Conservation (phyloP, 2,888 invertebrate species). For the Tipula vernalis region DNA sequence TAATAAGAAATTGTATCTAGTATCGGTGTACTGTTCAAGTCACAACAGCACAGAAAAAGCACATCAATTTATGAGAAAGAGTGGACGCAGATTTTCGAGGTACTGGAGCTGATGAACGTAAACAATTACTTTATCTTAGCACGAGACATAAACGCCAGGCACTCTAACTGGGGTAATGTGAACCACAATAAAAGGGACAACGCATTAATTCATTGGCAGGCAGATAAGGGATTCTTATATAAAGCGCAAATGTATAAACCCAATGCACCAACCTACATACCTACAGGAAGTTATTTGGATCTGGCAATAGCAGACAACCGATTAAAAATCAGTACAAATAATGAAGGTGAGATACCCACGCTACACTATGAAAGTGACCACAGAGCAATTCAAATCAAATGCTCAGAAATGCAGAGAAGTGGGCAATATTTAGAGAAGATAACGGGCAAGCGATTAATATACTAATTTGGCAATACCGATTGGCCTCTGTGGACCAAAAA, state of each 20-base stretch:
- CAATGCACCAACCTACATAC: neutral
- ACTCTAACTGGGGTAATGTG: neutral
- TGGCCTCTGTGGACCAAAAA: neutral
- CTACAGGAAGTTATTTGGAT: neutral
- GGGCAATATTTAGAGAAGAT: neutral
- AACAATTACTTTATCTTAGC: neutral
- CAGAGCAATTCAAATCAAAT: neutral
- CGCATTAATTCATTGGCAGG: neutral
- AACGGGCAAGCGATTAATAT: neutral
- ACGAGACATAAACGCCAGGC: neutral
- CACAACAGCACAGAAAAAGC: neutral
- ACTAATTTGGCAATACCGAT: neutral
- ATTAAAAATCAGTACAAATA: neutral
- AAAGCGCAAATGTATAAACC: neutral
- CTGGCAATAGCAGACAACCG: neutral
- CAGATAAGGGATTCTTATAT: neutral
- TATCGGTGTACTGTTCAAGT: neutral
- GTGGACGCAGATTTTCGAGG: neutral
- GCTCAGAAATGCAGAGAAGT: neutral
- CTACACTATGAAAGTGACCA: neutral
- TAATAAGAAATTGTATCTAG: neutral
- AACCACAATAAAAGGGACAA: neutral
- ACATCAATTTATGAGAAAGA: neutral
- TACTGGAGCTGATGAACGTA: neutral
- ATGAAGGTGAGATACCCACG: neutral